Evolutionary conservation across 2,797 vertebrate species (phyloP).

Genomic region (Danio tinwini): DNA sequence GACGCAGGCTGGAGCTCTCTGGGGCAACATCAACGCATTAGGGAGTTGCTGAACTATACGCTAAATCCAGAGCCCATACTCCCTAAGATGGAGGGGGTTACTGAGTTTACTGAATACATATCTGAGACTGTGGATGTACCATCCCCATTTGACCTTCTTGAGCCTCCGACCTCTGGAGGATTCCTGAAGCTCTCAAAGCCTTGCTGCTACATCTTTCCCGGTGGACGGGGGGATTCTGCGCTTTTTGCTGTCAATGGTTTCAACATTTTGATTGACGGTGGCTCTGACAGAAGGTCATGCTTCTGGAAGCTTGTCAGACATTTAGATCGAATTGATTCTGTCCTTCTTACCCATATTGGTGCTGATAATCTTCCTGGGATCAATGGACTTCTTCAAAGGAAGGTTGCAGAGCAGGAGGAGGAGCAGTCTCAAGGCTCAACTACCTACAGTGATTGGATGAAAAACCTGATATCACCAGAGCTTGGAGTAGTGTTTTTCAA

Average conservation of each 20-base stretch:
- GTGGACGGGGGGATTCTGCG: conserved; percentile 95
- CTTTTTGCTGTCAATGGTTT: conserved; percentile 98
- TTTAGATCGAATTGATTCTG: conserved; percentile 94
- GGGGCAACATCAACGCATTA: conserved; percentile 80
- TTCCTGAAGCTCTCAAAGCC: conserved; percentile 98
- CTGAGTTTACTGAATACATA: conserved; percentile 96
- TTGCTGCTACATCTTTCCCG: conserved; percentile 98
- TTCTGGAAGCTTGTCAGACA: conserved; percentile 99
- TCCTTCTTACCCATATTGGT: conserved; percentile 96
- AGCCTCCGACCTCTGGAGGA: conserved; percentile 96
- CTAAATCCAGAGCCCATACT: conserved; percentile 89
- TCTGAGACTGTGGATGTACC: conserved; percentile 98
- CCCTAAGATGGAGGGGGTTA: conserved; percentile 95
- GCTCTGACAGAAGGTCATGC: conserved; percentile 95
- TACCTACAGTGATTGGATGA: conserved; percentile 97
- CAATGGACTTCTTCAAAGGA: conserved; percentile 96
- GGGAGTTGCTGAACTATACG: conserved; percentile 86
- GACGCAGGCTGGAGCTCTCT: conserved; percentile 93
- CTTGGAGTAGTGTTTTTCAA: conserved; percentile 98
- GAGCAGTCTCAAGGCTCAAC: conserved; percentile 91
- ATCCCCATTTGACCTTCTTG: conserved; percentile 95
- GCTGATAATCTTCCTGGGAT: conserved; percentile 98
- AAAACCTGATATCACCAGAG: conserved; percentile 97
- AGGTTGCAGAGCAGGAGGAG: conserved; percentile 95
- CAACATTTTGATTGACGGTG: conserved; percentile 96